Conservation (phyloP, 2,113 vertebrate genomes). For the Pseudorhombus dupliciocellatus region DNA sequence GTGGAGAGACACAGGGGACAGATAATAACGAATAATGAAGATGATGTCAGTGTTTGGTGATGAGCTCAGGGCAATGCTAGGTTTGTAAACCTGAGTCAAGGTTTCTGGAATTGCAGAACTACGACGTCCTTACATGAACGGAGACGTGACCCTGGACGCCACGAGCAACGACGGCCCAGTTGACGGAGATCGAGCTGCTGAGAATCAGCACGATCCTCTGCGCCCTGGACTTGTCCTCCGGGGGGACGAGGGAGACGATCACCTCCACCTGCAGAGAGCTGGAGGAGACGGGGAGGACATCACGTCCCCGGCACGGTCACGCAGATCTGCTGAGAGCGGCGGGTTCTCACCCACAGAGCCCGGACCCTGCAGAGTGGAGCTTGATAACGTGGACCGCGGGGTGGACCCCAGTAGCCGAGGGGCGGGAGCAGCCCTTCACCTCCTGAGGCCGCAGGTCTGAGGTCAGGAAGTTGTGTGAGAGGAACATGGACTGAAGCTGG, state of each 20-base stretch:
- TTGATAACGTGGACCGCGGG: constrained; percentile 76
- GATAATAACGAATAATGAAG: not conserved
- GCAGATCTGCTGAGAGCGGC: not conserved
- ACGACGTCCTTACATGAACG: constrained; percentile 62
- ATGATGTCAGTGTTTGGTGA: too few relatives aligned
- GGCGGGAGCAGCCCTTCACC: constrained; percentile 67
- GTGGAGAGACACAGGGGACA: constrained; percentile 19
- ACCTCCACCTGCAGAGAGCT: constrained; percentile 78
- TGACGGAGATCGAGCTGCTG: constrained; percentile 77
- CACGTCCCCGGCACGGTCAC: too few relatives aligned
- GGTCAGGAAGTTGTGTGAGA: constrained; percentile 77
- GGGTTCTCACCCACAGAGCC: constrained; percentile 73
- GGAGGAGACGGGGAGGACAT: not conserved
- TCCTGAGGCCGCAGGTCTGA: constrained; percentile 79
- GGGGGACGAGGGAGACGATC: constrained; percentile 73
- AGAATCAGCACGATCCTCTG: constrained; percentile 77
- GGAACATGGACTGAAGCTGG: constrained; percentile 75
- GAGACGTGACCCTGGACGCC: constrained; percentile 73
- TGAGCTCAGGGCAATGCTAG: too few relatives aligned
- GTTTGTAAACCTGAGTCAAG: too few relatives aligned
- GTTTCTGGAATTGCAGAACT: too few relatives aligned
- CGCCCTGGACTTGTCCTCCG: constrained; percentile 35
- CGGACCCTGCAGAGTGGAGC: constrained; percentile 75
- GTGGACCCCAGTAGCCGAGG: not conserved
- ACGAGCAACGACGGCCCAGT: constrained; percentile 76